Evolutionary conservation across 2,113 vertebrate genomes (phyloP), one percentile per base, ranked within the genome.

Genomic region (Gorilla gorilla): DNA sequence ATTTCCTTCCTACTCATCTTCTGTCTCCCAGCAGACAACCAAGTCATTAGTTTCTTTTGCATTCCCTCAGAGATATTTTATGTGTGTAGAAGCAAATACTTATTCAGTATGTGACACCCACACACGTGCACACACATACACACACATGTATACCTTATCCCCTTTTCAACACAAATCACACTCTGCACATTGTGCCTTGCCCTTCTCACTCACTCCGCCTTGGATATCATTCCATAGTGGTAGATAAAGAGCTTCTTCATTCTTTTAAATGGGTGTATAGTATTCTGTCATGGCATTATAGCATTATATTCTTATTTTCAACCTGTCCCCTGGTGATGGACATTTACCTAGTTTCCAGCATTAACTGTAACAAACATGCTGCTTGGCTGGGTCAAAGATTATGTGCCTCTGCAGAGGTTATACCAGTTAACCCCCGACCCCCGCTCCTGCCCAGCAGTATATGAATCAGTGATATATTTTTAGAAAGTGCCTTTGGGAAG

Each of bases 401-500:
- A 8, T 35, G 12, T 40, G 13, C 25, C 30, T 85, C 59, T 40
- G 68, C 17, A 82, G 45, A n/a, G 14, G 27, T 76, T 50, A 14
- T 61, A 61, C 72, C 23, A 30, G 32, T 25, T 89, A 25, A 27
- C 30, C 4, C 3, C 8, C 8, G 18, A 64, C 22, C 18, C 27
- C 10, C 13, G 38, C 30, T 64, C 61, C 61, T 64, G 12, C 52
- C 32, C 27, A 70, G 32, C 22, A 86, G 40, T 59, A 50, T 81
- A 38, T 61, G 30, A 68, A 61, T 85, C n/a, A 94, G 68, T 84
- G 68, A 43, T 6, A 16, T n/a, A 64, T 57, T 64, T 94, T 84
- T 85, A 92, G 84, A 72, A 97, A 52, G 55, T 81, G 66, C 72
- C 35, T 96, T 80, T 83, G 76, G 18, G 61, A 52, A 84, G 25